Evolutionary conservation across 2,113 vertebrate genomes (phyloP).

Genomic region (Mellivora capensis): DNA sequence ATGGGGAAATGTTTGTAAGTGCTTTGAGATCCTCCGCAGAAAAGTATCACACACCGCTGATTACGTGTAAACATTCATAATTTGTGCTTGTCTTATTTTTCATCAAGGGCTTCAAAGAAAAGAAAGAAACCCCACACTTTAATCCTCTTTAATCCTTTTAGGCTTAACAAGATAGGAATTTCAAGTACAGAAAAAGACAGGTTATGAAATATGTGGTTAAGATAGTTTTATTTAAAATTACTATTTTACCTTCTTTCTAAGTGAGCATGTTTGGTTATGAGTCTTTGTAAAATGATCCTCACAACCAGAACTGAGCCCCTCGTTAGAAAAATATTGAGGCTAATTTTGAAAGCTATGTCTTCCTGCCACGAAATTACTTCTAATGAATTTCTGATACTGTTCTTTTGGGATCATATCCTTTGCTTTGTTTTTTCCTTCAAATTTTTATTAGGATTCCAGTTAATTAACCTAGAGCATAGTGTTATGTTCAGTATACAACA

Average conservation of each 20-base stretch:
- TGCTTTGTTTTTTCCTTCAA: background rate
- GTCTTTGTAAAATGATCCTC: conserved; percentile 44
- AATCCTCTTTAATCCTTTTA: conserved; percentile 53
- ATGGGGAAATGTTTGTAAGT: background rate
- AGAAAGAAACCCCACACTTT: background rate
- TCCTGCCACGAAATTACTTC: background rate
- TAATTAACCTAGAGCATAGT: background rate
- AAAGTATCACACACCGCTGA: background rate
- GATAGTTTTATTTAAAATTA: conserved; percentile 43
- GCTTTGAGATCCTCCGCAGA: conserved; percentile 39
- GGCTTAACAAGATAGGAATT: conserved; percentile 1
- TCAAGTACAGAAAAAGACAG: conserved; percentile 2
- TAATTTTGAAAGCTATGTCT: conserved; percentile 46
- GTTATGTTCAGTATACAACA: background rate
- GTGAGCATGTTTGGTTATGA: background rate
- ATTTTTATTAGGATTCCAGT: background rate
- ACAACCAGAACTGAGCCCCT: background rate
- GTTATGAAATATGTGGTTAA: background rate
- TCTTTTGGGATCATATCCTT: background rate
- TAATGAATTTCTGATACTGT: conserved; percentile 28
- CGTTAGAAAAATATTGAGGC: conserved; percentile 35
- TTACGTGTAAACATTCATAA: conserved; percentile 31
- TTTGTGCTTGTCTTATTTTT: conserved; percentile 40
- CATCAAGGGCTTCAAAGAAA: background rate
- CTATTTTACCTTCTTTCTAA: background rate